phyloP scores from a whole-genome alignment of 2,113 vertebrate genomes.

The Percina caprodes region DNA sequence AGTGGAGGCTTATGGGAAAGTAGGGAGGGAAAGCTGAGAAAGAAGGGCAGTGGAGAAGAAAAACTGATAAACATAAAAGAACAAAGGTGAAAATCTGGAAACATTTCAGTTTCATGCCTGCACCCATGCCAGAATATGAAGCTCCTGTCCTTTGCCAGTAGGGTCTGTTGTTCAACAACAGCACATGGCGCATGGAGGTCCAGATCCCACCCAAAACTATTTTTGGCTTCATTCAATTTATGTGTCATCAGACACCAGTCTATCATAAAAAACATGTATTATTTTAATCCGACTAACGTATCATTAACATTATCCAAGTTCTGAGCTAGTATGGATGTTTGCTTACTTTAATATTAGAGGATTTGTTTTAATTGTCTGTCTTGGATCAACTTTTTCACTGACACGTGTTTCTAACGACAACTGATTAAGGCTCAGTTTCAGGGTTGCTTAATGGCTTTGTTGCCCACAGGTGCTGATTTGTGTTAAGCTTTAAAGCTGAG shows the following conservation, averaged over 20 bases:
- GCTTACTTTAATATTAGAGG: constrained; percentile 14
- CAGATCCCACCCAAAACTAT: constrained; percentile 34
- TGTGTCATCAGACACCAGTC: constrained; percentile 31
- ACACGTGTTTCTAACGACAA: constrained; percentile 16
- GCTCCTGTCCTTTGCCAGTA: constrained; percentile 14
- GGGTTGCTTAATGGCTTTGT: constrained; percentile 25
- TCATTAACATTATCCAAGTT: constrained; percentile 3
- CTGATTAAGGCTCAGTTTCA: constrained; percentile 31
- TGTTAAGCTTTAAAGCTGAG: constrained; percentile 53
- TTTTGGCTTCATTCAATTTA: not conserved
- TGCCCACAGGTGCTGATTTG: constrained; percentile 57
- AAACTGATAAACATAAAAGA: constrained; percentile 48
- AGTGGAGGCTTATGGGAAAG: not conserved
- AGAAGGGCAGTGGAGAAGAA: constrained; percentile 4
- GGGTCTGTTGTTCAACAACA: constrained; percentile 42
- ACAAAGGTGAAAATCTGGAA: constrained; percentile 57
- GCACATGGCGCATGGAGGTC: constrained; percentile 43
- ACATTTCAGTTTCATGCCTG: constrained; percentile 52
- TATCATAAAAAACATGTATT: constrained; percentile 8
- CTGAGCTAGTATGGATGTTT: constrained; percentile 5
- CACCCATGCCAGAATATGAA: constrained; percentile 40
- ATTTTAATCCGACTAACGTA: not conserved
- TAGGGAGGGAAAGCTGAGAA: not conserved
- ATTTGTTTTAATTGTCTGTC: constrained; percentile 20
- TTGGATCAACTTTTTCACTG: constrained; percentile 17